Evolutionary conservation across 2,797 vertebrate species (phyloP), one percentile per base, ranked within the genome.

Genomic region (Lepidocolaptes lacrymiger): DNA sequence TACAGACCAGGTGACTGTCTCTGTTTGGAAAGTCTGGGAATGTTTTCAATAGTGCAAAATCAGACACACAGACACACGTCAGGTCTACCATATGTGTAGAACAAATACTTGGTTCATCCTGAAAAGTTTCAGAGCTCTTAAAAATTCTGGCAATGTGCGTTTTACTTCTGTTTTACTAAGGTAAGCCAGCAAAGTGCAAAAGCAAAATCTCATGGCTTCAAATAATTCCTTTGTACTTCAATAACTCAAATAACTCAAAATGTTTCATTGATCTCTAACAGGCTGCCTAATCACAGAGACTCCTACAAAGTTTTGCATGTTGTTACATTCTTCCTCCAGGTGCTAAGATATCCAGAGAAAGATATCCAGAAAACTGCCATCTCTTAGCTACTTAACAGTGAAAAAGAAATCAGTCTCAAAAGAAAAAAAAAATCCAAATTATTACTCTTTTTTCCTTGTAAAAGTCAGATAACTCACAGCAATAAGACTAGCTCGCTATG

Each of bases 11-110:
- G 84, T 73, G 74, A 95, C 67, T 51, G 54, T 61, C 75, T 91
- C 80, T 83, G 43, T 56, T 61, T 83, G 48, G 85, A 52, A 89
- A 91, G 78, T 87, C 84, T 97, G 87, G 81, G 36, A 95, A 93
- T 27, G 81, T 58, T 93, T 92, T 91, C 81, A 87, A 20, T 10
- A 83, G 84, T 27, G 46, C 49, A 68, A 89, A 94, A 88, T 75
- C 86, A 96, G 88, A 89, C 69, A 69, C 24, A 34, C 52, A 89
- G 64, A 85, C 68, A 71, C 64, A 78, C 58, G 66, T 86, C 61
- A 62, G 51, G 67, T 94, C 85, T 91, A 39, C 93, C 69, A 72
- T 39, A 85, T 80, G 88, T 59, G 64, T 43, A 71, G 41, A 80
- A 78, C 26, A 86, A 90, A 81, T 56, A 86, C 32, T 32, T 59